Conservation (phyloP, 2,797 vertebrate species). For the Ara ararauna region DNA sequence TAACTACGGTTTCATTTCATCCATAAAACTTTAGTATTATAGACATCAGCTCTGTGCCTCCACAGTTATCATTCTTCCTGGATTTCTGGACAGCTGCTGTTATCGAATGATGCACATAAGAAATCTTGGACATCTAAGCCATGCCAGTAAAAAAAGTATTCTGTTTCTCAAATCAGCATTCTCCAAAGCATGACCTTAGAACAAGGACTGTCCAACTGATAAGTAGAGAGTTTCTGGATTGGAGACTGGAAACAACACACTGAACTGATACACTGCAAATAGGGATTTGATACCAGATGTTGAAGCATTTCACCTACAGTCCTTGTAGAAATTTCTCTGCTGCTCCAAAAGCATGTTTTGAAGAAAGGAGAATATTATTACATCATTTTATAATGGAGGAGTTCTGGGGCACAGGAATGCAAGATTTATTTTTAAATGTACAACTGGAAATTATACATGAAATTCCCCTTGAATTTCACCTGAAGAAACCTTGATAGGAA, state of each 20-base stretch:
- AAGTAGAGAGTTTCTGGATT: not conserved
- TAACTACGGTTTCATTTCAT: not conserved
- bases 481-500: not conserved
- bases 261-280: not conserved
- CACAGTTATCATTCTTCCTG: not conserved
- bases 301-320: not conserved
- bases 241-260: not conserved
- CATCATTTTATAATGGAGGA: not conserved
- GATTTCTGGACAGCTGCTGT: not conserved
- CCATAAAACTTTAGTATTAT: not conserved
- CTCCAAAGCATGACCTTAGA: not conserved
- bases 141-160: not conserved
- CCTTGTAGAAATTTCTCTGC: not conserved
- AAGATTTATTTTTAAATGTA: not conserved
- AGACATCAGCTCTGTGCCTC: not conserved
- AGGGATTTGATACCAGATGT: not conserved
- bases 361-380: not conserved
- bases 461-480: not conserved
- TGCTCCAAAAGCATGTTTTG: not conserved
- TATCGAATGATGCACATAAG: not conserved
- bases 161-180: not conserved
- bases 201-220: not conserved
- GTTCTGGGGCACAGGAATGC: not conserved
- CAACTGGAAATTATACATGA: not conserved
- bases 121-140: not conserved